Conservation (phyloP, 2,797 vertebrate genomes). For the Myotis findleyi region DNA sequence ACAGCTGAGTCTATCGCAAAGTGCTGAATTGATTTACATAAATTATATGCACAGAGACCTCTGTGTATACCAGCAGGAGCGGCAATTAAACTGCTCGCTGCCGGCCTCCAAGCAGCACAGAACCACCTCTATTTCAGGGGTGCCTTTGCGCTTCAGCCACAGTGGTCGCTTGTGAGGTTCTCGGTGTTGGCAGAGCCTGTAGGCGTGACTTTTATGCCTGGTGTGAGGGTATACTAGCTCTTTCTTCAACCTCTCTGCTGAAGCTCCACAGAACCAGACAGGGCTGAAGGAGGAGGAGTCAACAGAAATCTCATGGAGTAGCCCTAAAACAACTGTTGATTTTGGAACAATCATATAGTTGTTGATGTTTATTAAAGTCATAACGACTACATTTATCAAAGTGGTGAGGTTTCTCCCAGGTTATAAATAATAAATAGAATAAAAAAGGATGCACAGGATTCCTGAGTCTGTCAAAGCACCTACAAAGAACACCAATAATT, state of each 20-base stretch:
- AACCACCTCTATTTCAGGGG: constrained; percentile 55
- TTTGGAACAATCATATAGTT: background rate
- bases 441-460: constrained; percentile 2
- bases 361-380: constrained; percentile 26
- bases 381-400: background rate
- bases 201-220: background rate
- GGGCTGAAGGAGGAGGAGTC: background rate
- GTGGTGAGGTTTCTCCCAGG: background rate
- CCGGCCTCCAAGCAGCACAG: constrained; percentile 23
- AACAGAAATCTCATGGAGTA: constrained; percentile 5
- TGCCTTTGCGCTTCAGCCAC: constrained; percentile 34
- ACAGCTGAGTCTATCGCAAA: constrained; percentile 65
- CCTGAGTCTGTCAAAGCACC: background rate
- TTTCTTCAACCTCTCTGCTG: constrained; percentile 33
- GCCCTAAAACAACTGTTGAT: background rate
- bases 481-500: background rate
- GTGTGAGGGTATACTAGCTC: background rate
- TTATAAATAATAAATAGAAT: constrained; percentile 30
- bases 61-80: constrained; percentile 63
- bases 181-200: background rate
- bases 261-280: background rate
- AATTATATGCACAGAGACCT: constrained; percentile 69
- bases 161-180: constrained; percentile 43
- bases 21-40: constrained; percentile 72
- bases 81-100: background rate